Evolutionary conservation across 2,113 vertebrate species (phyloP).

Genomic region (Cyanoderma ruficeps): DNA sequence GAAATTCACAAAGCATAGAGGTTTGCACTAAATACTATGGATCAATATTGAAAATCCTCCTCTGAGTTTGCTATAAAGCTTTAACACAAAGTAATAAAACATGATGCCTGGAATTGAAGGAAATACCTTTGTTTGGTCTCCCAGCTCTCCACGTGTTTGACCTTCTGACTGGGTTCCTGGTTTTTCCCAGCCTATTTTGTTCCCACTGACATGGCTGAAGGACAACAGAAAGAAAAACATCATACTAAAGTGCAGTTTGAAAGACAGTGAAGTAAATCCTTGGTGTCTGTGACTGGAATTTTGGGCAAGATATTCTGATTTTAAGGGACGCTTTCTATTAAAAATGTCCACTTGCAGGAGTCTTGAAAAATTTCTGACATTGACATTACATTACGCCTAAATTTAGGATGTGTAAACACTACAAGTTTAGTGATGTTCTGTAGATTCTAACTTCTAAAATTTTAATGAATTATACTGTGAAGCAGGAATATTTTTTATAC

Average conservation of each 20-base stretch:
- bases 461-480: neutral
- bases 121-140: conserved; percentile 88
- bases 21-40: neutral
- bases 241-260: neutral
- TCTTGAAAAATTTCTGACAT: neutral
- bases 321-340: neutral
- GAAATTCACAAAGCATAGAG: neutral
- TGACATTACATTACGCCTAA: neutral
- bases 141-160: conserved; percentile 75
- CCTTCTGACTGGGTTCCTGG: conserved; percentile 79
- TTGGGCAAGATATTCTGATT: neutral
- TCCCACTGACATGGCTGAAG: conserved; percentile 86
- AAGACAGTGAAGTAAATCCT: neutral
- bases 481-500: neutral
- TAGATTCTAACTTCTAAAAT: neutral
- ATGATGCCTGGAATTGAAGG: neutral
- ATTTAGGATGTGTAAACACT: neutral
- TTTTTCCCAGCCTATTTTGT: conserved; percentile 87
- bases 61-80: neutral
- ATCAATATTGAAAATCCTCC: neutral
- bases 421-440: neutral
- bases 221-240: conserved; percentile 25
- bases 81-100: neutral
- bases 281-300: neutral
- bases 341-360: neutral